Base-by-base conservation (phyloP, 1,140 invertebrate genomes). In the Zaprionus africanus region DNA sequence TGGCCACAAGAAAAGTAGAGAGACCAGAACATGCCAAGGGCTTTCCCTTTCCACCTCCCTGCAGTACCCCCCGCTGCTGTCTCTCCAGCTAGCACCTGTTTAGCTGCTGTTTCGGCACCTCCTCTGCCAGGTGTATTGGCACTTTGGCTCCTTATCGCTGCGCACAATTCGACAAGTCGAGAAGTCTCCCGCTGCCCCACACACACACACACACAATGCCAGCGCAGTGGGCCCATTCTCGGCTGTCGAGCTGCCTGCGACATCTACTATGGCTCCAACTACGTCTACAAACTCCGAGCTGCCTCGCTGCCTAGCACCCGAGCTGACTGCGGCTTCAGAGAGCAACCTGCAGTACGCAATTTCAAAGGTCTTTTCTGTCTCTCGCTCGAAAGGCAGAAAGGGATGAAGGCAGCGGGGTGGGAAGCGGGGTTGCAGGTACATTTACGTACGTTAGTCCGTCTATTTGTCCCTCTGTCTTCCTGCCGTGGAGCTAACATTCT, bases 61-160 rank as follows among this genome's bases (percentile, higher is more conserved):
- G 26, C 58, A 4, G 1, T 26, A 2, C 4, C 51, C 17, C 17
- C 71, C 31, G n/a, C 59, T 9, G 9, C 9, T 34, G 31, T 11
- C 31, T 34, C 31, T 34, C 19, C 60, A 19, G 26, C 58, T 51
- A 9, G 41, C 41, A 46, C 41, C 41, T 46, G 41, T 17, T 46
- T 46, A 46, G 22, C 38, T 54, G 57, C 62, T 51, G 17, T 46
- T 46, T n/a, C 41, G 41, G n/a, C 41, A 46, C 41, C 41, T 46
- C 41, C 41, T 46, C 41, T 65, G 63, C 59, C 73, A 76, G 73
- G 67, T 76, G 73, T 76, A 75, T 85, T 87, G 79, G 71, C 76
- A 87, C 78, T 86, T 78, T 67, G 82, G 76, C 83, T 87, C 72
- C 78, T 86, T 87, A 86, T 86, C 83, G 83, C 76, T 80, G 75